phyloP scores from a whole-genome alignment of 2,113 vertebrate genomes.

The Genyomyrus donnyi region DNA sequence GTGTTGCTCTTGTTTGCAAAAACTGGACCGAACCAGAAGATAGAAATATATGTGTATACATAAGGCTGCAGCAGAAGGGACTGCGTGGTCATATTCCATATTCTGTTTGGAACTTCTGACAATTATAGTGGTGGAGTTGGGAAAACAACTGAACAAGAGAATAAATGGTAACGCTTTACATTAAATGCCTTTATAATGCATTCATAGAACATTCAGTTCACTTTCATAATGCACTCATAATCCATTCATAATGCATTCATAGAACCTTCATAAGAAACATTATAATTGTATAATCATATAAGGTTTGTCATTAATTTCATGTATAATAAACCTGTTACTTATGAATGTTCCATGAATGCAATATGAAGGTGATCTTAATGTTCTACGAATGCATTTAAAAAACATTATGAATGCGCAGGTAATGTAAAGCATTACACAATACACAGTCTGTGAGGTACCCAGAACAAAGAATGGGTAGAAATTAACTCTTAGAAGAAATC shows the following conservation, averaged over 20 bases:
- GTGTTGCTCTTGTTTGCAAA: not conserved
- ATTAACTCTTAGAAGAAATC: not conserved
- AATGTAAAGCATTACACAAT: not conserved
- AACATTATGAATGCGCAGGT: not conserved
- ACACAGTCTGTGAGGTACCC: not conserved
- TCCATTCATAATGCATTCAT: not conserved
- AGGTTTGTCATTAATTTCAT: not conserved
- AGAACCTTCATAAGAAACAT: not conserved
- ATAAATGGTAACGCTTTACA: not conserved
- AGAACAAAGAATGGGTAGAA: not conserved
- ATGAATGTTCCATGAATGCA: not conserved
- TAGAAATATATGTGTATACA: not conserved
- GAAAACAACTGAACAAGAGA: not conserved
- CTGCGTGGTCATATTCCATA: not conserved
- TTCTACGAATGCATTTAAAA: not conserved
- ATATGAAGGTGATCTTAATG: not conserved
- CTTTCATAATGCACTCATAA: not conserved
- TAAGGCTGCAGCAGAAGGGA: not conserved
- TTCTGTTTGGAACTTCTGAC: not conserved
- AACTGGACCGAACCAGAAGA: not conserved
- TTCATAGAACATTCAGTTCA: not conserved
- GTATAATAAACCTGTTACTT: not conserved
- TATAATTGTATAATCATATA: not conserved
- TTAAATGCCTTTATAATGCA: not conserved
- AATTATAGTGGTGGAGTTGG: not conserved